Base-by-base conservation (phyloP, 92 coral and sea anemone genomes). In the Zoanthus gigantus region DNA sequence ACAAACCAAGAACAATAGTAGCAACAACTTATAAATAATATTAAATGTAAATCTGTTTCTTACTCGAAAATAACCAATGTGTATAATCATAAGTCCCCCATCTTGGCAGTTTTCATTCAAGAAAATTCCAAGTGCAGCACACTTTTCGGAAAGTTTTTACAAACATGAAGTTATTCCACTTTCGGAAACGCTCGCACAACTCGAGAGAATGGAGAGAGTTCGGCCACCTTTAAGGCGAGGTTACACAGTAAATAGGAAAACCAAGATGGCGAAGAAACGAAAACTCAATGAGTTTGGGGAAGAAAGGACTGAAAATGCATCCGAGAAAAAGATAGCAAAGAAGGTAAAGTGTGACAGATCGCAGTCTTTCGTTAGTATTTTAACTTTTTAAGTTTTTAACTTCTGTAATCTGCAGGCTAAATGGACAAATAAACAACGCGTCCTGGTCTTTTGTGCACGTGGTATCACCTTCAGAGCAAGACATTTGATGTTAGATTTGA, bases 381-480 rank as follows among this genome's bases (percentile, higher is more conserved):
- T 46, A 37, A 4, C 3, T 65, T 5, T 42, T 48, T 0, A 48
- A 29, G 45, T 1, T n/a, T 12, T 11, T 30, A 77, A 13, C 60
- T 8, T 14, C 6, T 66, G 18, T 63, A 46, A 81, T 66, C 75
- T 52, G 45, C 90, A 95, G 94, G 92, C 86, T 48, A 97, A 97
- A 74, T 97, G 96, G 98, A 91, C 96, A 47, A 97, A 97, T 93
- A 97, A 97, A 88, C 98, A 97, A 72, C 93, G 99, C 44, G 99
- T 97, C 11, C 86, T 97, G 1, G 96, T 97, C 68, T 97, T 97
- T 66, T 95, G 97, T 57, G 93, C 98, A 89, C 98, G 99, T 93
- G 99, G 99, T 74, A 97, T 97, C 65, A 90, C 98, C 2, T 94
- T 93, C 96, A 95, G 99, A 83, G 97, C 99, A 16, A 93, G 99